These are phyloP conservation scores for Sebastes trivittatus DNA, from an alignment of 2,797 vertebrate species.

Conservation along the genomic window DNA sequence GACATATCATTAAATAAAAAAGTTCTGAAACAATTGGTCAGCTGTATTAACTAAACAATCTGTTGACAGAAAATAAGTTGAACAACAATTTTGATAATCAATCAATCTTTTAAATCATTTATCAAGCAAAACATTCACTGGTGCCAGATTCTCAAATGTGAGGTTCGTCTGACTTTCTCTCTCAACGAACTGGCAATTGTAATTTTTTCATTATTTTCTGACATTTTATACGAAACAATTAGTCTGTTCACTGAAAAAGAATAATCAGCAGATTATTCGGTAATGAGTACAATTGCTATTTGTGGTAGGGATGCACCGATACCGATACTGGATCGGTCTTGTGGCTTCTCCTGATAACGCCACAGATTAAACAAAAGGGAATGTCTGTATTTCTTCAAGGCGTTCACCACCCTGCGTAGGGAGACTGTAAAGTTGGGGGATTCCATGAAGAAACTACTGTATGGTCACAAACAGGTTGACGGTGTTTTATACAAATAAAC, in stretches of 20 bases:
- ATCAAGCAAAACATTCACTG: not conserved
- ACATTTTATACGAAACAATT: not conserved
- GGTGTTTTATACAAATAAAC: not conserved
- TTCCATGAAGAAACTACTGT: not conserved
- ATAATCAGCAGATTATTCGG: not conserved
- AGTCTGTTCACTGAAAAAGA: not conserved
- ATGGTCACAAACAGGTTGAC: not conserved
- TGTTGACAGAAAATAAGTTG: not conserved
- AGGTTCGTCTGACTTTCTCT: not conserved
- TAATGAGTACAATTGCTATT: not conserved
- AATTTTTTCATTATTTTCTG: not conserved
- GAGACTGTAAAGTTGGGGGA: conserved; percentile 23
- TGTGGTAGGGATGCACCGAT: too few species aligned
- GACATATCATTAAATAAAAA: not conserved
- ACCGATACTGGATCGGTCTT: too few species aligned
- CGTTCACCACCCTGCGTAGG: not conserved
- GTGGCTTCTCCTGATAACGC: not conserved
- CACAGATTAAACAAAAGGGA: conserved; percentile 4
- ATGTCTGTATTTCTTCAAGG: not conserved
- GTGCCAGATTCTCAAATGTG: not conserved
- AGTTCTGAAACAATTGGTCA: not conserved
- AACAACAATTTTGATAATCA: not conserved
- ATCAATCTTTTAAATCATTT: not conserved
- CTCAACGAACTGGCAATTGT: not conserved
- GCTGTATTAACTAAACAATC: not conserved